Percentiles rank a stretch among this genome's conserved stretches.
Evolutionary conservation across 2,797 vertebrate genomes (phyloP).

Genomic region (Anguilla megastoma): DNA sequence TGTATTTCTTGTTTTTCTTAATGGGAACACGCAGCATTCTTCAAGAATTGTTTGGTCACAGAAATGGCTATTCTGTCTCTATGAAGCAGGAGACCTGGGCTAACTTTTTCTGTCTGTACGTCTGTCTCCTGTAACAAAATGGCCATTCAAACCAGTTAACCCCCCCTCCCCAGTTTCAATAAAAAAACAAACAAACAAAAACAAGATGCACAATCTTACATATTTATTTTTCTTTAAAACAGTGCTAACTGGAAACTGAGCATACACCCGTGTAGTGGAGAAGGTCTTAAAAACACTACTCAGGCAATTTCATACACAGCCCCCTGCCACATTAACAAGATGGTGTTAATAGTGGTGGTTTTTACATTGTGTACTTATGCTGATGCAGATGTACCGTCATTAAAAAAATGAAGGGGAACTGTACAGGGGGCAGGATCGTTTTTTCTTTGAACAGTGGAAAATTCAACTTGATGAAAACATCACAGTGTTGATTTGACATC

Average conservation of each 20-base stretch:
- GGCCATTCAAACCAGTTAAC: slow-evolving; percentile 42
- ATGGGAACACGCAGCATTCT: too few relatives aligned
- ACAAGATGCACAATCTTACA: slow-evolving; percentile 43
- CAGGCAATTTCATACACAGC: slow-evolving; percentile 69
- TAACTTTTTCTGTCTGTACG: not conserved
- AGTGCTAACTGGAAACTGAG: slow-evolving; percentile 64
- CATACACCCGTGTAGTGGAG: slow-evolving; percentile 59
- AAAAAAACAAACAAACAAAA: not conserved
- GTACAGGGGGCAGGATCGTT: slow-evolving; percentile 61
- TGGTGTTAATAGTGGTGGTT: slow-evolving; percentile 69
- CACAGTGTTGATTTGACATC: slow-evolving; percentile 78
- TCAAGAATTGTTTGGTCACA: not conserved
- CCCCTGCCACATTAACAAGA: slow-evolving; percentile 70
- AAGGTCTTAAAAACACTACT: slow-evolving; percentile 68
- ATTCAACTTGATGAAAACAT: slow-evolving; percentile 73
- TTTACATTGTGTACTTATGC: slow-evolving; percentile 70
- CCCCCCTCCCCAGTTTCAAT: not conserved
- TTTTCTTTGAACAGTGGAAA: slow-evolving; percentile 77
- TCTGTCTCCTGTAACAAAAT: not conserved
- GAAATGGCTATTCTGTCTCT: not conserved
- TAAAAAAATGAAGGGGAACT: slow-evolving; percentile 65
- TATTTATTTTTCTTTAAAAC: slow-evolving; percentile 57
- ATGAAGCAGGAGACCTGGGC: not conserved
- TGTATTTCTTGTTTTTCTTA: too few relatives aligned
- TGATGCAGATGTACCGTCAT: slow-evolving; percentile 76